Evolutionary conservation across 2,113 vertebrate species (phyloP).

Genomic region (Dasypus novemcinctus): DNA sequence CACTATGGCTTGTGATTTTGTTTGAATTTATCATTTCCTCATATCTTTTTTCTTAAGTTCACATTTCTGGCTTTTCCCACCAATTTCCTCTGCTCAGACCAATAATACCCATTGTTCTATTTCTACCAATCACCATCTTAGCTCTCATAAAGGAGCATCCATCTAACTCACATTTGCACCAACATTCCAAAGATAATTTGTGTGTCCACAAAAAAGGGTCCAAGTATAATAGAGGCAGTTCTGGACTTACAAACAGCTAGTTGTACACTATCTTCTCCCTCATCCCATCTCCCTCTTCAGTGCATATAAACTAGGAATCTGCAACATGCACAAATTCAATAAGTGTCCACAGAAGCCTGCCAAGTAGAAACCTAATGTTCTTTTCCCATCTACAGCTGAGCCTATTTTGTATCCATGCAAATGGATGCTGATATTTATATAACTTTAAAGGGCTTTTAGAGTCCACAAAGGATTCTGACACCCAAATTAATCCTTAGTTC

Average conservation of each 20-base stretch:
- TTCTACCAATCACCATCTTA: not conserved
- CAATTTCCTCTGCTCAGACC: not conserved
- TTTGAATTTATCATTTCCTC: not conserved
- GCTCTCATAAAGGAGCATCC: not conserved
- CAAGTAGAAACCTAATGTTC: constrained; percentile 39
- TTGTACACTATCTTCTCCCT: not conserved
- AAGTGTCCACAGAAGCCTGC: not conserved
- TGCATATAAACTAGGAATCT: not conserved
- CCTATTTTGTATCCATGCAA: constrained; percentile 50
- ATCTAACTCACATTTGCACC: not conserved
- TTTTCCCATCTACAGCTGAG: constrained; percentile 38
- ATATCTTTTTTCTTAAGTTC: not conserved
- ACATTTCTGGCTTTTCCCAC: not conserved
- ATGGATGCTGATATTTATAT: constrained; percentile 56
- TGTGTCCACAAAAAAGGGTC: not conserved
- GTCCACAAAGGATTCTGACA: constrained; percentile 45
- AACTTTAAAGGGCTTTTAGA: constrained; percentile 62
- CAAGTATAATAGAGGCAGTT: not conserved
- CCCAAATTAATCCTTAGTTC: constrained; percentile 14
- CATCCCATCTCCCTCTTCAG: not conserved
- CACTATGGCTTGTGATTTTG: not conserved
- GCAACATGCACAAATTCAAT: not conserved
- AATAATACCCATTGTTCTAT: not conserved
- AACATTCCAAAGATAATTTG: not conserved
- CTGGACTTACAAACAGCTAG: constrained; percentile 1